Percentiles rank a stretch among this genome's conserved stretches.
phyloP scores from a whole-genome alignment of 2,888 invertebrate species.

The Drosophila melanosoma region DNA sequence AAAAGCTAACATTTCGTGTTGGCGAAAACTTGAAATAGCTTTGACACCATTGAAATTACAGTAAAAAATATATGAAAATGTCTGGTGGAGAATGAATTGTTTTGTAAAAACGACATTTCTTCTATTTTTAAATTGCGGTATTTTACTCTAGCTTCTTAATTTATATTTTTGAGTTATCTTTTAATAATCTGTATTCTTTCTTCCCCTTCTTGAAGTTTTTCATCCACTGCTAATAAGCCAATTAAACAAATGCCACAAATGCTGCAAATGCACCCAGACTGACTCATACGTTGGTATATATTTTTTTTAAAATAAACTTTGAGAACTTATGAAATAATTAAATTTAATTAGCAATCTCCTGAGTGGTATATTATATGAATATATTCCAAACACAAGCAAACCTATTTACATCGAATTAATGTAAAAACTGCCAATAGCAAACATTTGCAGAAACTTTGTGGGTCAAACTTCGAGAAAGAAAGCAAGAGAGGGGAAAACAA shows the following conservation, averaged over 20 bases:
- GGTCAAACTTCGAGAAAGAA: slow-evolving; percentile 5
- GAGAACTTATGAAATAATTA: neutral
- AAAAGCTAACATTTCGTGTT: slow-evolving; percentile 35
- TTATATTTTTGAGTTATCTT: slow-evolving; percentile 9
- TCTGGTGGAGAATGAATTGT: neutral
- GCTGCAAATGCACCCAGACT: neutral
- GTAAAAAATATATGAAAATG: slow-evolving; percentile 3
- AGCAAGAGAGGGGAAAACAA: neutral
- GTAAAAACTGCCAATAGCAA: neutral
- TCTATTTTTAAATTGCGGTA: neutral
- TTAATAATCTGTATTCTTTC: slow-evolving; percentile 5
- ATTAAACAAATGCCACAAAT: neutral
- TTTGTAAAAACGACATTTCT: too few relatives aligned
- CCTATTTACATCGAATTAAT: slow-evolving; percentile 10
- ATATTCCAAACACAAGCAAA: too few relatives aligned
- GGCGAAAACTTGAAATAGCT: slow-evolving; percentile 35
- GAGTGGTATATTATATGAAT: slow-evolving; percentile 9
- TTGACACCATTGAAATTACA: slow-evolving; percentile 40
- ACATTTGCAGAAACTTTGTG: slow-evolving; percentile 15
- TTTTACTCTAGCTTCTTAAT: neutral
- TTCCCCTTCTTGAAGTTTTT: neutral
- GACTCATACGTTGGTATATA: neutral
- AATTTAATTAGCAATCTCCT: slow-evolving; percentile 33
- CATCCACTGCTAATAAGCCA: slow-evolving; percentile 10
- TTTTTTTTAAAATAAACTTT: neutral